A percentile compares a stretch with the other conserved stretches of the same genome.
phyloP scores from a whole-genome alignment of 1,140 invertebrate species.

The Hypothenemus hampei region DNA sequence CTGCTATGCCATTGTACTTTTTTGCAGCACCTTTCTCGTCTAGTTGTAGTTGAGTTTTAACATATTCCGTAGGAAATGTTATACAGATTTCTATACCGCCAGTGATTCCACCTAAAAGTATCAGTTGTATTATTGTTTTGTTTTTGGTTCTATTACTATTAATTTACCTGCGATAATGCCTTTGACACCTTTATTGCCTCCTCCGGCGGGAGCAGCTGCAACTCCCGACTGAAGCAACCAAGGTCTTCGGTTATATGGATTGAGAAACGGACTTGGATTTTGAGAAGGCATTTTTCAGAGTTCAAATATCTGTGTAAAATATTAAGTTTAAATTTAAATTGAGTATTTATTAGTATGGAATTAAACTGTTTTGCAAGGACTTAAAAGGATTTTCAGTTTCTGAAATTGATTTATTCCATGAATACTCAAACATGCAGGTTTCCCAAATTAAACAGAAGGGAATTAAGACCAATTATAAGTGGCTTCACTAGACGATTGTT shows the following conservation, averaged over 20 bases:
- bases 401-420: not conserved
- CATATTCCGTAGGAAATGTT: slow-evolving; percentile 98
- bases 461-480: not conserved
- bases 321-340: not conserved
- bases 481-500: not conserved
- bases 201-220: slow-evolving; percentile 60
- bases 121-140: too few relatives aligned
- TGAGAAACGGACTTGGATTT: not conserved
- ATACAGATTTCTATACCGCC: slow-evolving; percentile 99
- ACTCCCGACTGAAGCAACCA: slow-evolving; percentile 65
- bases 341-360: not conserved
- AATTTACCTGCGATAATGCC: slow-evolving; percentile 73
- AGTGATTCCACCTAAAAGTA: slow-evolving; percentile 51
- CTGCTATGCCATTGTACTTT: slow-evolving; percentile 82
- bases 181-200: slow-evolving; percentile 62
- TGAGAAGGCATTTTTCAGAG: not conserved
- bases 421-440: not conserved
- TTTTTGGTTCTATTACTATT: not conserved
- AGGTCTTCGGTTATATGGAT: slow-evolving; percentile 47
- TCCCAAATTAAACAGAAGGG: too few relatives aligned
- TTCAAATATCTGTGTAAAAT: not conserved
- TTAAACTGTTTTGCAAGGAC: not conserved
- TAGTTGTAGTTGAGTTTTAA: slow-evolving; percentile 97
- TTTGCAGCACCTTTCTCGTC: slow-evolving; percentile 81
- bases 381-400: not conserved